Percentiles rank a stretch among this genome's conserved stretches.
phyloP scores from a whole-genome alignment of 2,797 vertebrate species.

The Simalia tracyae region DNA sequence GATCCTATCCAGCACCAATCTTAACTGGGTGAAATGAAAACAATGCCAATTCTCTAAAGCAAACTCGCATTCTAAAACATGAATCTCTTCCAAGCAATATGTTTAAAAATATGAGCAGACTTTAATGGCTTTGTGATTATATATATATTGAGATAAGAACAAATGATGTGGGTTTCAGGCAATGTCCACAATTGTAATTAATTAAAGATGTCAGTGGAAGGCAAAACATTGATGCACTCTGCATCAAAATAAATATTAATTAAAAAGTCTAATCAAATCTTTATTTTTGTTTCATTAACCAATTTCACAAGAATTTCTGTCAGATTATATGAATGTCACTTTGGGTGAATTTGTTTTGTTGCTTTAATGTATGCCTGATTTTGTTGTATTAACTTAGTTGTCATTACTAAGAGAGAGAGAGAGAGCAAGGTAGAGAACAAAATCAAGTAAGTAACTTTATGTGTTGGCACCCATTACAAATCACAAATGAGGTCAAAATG shows the following conservation, averaged over 20 bases:
- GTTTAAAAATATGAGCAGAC: constrained; percentile 32
- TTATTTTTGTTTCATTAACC: not conserved
- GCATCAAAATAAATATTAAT: not conserved
- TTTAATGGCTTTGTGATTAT: constrained; percentile 42
- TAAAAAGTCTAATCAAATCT: not conserved
- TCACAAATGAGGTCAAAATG: not conserved
- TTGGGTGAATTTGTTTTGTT: not conserved
- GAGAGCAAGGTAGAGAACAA: not conserved
- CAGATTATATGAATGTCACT: not conserved
- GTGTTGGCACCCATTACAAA: not conserved
- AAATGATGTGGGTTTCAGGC: constrained; percentile 49
- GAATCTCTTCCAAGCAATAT: not conserved
- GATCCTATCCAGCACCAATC: not conserved
- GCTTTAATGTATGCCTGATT: not conserved
- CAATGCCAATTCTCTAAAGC: constrained; percentile 9
- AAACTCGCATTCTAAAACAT: not conserved
- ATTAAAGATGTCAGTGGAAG: constrained; percentile 36
- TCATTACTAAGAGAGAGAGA: not conserved
- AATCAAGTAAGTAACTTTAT: not conserved
- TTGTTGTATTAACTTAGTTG: not conserved
- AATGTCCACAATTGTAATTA: constrained; percentile 50
- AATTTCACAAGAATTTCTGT: not conserved
- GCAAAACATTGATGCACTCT: constrained; percentile 38
- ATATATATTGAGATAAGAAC: constrained; percentile 44
- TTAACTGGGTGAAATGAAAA: constrained; percentile 36